phyloP scores from a whole-genome alignment of 2,113 vertebrate species.

The Labrus mixtus region DNA sequence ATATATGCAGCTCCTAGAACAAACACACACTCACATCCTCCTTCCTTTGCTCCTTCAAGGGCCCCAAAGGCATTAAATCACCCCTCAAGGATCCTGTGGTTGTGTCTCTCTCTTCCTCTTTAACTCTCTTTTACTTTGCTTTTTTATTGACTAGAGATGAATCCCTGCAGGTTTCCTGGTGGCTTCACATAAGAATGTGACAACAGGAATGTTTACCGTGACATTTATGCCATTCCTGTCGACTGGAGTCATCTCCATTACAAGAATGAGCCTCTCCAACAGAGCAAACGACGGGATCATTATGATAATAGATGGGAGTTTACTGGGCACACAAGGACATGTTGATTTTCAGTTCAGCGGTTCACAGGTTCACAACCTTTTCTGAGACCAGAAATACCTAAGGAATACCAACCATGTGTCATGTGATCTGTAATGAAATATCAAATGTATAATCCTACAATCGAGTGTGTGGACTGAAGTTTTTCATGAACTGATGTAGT shows the following conservation, averaged over 20 bases:
- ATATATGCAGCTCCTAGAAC: slow-evolving; percentile 14
- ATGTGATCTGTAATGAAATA: slow-evolving; percentile 8
- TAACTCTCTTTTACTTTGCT: slow-evolving; percentile 18
- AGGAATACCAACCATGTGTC: slow-evolving; percentile 35
- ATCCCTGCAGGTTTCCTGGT: slow-evolving; percentile 49
- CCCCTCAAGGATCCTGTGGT: slow-evolving; percentile 22
- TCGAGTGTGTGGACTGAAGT: neutral
- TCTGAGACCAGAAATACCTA: slow-evolving; percentile 60
- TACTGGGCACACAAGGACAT: slow-evolving; percentile 45
- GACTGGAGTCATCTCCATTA: slow-evolving; percentile 48
- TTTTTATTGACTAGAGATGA: slow-evolving; percentile 50
- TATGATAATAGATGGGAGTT: slow-evolving; percentile 65
- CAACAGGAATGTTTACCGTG: slow-evolving; percentile 57
- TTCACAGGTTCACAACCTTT: slow-evolving; percentile 66
- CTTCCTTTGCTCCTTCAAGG: slow-evolving; percentile 48
- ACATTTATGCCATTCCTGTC: slow-evolving; percentile 59
- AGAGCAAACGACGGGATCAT: slow-evolving; percentile 44
- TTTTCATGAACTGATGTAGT: too few relatives aligned
- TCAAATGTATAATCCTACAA: slow-evolving; percentile 5
- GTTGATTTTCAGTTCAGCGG: slow-evolving; percentile 45
- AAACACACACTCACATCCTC: slow-evolving; percentile 28
- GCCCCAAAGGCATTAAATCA: slow-evolving; percentile 56
- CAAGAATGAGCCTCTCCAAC: slow-evolving; percentile 29
- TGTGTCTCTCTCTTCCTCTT: slow-evolving; percentile 25
- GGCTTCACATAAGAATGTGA: slow-evolving; percentile 63